Percentiles rank a stretch among this genome's conserved stretches.
These are phyloP conservation scores for Pachypanchax playfairii DNA, from an alignment of 2,113 vertebrate species.

Conservation along the genomic window DNA sequence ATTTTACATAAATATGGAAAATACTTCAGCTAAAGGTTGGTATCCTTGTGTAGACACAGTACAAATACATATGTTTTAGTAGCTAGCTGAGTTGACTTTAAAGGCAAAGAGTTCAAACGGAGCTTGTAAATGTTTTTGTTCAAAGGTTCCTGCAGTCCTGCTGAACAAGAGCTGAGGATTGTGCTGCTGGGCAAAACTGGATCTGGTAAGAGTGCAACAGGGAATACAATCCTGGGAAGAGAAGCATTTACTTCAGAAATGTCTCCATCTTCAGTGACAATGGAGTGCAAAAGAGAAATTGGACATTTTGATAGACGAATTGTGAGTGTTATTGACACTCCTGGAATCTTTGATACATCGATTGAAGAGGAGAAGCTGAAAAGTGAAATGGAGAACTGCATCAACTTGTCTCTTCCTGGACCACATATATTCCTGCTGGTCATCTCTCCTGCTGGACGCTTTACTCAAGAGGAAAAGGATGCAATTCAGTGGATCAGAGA, in stretches of 20 bases:
- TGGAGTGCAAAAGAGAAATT: not conserved
- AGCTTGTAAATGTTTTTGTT: not conserved
- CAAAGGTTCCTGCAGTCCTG: not conserved
- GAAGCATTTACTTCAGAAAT: constrained; percentile 14
- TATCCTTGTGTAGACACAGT: constrained; percentile 9
- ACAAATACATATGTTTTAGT: fast-evolving
- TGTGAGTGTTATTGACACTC: constrained; percentile 65
- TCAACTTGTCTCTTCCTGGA: constrained; percentile 55
- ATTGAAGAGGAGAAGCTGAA: not conserved
- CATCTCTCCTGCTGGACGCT: constrained; percentile 29
- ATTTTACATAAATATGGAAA: constrained; percentile 22
- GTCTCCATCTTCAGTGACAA: not conserved
- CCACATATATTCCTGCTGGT: constrained; percentile 68
- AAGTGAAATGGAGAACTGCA: constrained; percentile 52
- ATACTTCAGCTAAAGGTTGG: not conserved
- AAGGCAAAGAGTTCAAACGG: not conserved
- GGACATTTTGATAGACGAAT: constrained; percentile 4
- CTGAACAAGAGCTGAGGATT: not conserved
- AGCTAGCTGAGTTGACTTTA: not conserved
- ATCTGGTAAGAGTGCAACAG: constrained; percentile 66
- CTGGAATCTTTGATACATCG: constrained; percentile 64
- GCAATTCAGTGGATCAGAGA: constrained; percentile 41
- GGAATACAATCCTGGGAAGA: constrained; percentile 60
- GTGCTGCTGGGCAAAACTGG: constrained; percentile 63
- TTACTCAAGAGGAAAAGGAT: constrained; percentile 45